Percentiles rank a stretch among this genome's conserved stretches.
These are phyloP conservation scores for Tetragonula carbonaria DNA, from an alignment of 2,888 invertebrate genomes.

Conservation along the genomic window DNA sequence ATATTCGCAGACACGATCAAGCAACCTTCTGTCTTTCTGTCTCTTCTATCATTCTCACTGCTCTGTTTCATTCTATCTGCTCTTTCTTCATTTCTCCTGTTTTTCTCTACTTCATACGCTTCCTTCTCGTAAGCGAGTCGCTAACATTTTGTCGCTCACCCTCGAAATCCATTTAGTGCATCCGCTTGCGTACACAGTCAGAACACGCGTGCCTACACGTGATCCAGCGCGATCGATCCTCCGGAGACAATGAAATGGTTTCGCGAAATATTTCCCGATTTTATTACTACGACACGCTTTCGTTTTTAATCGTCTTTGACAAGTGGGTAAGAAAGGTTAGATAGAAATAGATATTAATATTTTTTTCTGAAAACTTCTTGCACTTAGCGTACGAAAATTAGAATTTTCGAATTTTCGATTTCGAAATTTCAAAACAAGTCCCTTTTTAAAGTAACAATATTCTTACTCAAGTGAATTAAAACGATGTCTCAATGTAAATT, in stretches of 20 bases:
- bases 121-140: conserved; percentile 52
- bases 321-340: not conserved
- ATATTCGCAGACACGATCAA: conserved; percentile 46
- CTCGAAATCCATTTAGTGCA: conserved; percentile 57
- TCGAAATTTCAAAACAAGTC: not conserved
- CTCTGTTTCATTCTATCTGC: conserved; percentile 41
- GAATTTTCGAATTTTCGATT: not conserved
- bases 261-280: not conserved
- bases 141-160: conserved; percentile 65
- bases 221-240: not conserved
- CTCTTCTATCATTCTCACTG: conserved; percentile 40
- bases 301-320: not conserved
- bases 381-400: not conserved
- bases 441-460: not conserved
- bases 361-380: not conserved
- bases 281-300: not conserved
- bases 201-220: not conserved
- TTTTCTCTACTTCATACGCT: conserved; percentile 54
- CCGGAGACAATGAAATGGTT: conserved; percentile 26
- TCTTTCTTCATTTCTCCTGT: conserved; percentile 40
- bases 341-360: not conserved
- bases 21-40: conserved; percentile 32
- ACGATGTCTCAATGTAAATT: too few species aligned
- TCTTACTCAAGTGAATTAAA: not conserved
- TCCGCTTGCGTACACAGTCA: conserved; percentile 36